These are phyloP conservation scores for Stratiomys singularior DNA, from an alignment of 2,888 invertebrate species.

Conservation along the genomic window DNA sequence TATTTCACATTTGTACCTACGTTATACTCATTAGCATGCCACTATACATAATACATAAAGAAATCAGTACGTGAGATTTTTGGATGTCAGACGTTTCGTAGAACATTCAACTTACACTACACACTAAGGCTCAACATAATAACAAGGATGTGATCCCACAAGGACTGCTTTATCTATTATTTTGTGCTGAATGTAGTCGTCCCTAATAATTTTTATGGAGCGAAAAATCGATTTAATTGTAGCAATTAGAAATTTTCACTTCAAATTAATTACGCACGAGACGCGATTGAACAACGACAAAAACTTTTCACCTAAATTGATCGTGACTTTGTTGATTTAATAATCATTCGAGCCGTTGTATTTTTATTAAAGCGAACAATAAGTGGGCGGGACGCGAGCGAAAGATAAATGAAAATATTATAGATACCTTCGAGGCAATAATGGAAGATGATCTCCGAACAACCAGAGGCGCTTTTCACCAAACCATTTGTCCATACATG, in stretches of 20 bases:
- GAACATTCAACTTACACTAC: background rate
- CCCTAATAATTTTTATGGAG: background rate
- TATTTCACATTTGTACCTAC: background rate
- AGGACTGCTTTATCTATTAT: background rate
- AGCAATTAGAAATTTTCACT: background rate
- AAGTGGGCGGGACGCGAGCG: background rate
- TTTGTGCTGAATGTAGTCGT: background rate
- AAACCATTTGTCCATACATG: conserved; percentile 93
- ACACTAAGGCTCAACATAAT: background rate
- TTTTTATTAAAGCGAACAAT: background rate
- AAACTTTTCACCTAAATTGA: background rate
- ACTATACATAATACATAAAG: background rate
- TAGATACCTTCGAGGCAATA: conserved; percentile 82
- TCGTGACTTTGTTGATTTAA: background rate
- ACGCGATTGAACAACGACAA: background rate
- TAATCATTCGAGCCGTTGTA: background rate
- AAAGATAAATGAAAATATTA: background rate
- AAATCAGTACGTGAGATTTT: background rate
- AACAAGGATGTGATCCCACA: too few relatives aligned
- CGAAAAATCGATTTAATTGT: conserved; percentile 20
- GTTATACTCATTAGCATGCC: background rate
- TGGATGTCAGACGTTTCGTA: background rate
- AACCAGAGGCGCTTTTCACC: conserved; percentile 91
- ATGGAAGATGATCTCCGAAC: conserved; percentile 88
- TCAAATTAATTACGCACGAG: background rate